A percentile compares a stretch with the other conserved stretches of the same genome.
These are phyloP conservation scores for Gymnocheta viridis DNA, from an alignment of 2,888 invertebrate genomes.

Conservation along the genomic window DNA sequence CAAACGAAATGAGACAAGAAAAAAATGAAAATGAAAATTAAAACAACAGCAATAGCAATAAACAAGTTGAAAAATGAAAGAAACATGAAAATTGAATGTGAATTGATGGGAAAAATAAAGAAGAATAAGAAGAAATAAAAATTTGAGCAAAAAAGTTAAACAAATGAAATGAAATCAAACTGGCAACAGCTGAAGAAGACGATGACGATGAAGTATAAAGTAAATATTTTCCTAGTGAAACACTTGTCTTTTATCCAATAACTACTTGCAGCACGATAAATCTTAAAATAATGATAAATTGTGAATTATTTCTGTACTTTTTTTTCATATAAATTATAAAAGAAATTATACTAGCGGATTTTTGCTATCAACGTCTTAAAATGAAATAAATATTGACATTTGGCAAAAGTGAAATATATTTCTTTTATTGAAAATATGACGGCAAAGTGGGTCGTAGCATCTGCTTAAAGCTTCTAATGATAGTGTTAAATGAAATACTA, in stretches of 20 bases:
- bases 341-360: neutral
- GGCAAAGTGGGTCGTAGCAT: neutral
- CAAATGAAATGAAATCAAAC: conserved; percentile 47
- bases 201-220: conserved; percentile 28
- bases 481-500: neutral
- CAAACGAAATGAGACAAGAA: conserved; percentile 20
- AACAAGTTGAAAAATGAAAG: conserved; percentile 24
- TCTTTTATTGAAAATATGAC: neutral
- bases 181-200: conserved; percentile 21
- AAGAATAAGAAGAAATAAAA: conserved; percentile 5
- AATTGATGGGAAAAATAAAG: conserved; percentile 1
- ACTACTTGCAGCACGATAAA: conserved; percentile 22
- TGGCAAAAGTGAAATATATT: neutral
- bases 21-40: conserved; percentile 4
- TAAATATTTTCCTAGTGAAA: conserved; percentile 42
- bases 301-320: neutral
- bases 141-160: conserved; percentile 14
- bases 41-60: conserved; percentile 26
- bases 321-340: neutral
- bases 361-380: conserved; percentile 15
- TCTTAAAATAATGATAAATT: conserved; percentile 53
- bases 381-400: conserved; percentile 16
- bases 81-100: conserved; percentile 22
- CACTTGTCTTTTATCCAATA: conserved; percentile 16
- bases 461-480: neutral